Base-by-base conservation (phyloP, 2,113 vertebrate genomes). In the Mystacornis crossleyi region DNA sequence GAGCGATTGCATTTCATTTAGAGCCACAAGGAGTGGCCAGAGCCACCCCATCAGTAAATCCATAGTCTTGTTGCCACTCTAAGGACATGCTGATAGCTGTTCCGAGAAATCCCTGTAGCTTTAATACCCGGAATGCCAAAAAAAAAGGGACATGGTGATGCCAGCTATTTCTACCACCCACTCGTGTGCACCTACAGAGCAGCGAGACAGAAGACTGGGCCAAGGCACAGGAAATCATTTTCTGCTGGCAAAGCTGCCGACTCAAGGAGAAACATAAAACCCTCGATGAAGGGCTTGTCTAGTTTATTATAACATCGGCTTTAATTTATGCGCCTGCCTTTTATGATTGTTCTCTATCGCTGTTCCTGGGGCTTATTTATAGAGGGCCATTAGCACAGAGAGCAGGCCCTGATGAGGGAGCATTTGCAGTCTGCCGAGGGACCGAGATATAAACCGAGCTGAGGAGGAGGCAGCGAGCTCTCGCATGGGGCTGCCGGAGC, bases 281-380 rank as follows among this genome's bases (percentile, higher is more conserved):
- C 79, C 84, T 60, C 16, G 7, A 72, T 8, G 58, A 96, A 94
- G 92, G 84, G 81, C 66, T 92, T 50, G 85, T 48, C 91, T 69
- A 20, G 69, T 87, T 97, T 95, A 95, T 73, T 96, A 89, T 73
- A 90, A 82, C 89, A 94, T 91, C 69, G 45, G 18, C 81, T 96
- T 72, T 95, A 95, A 95, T 88, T 96, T 96, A 91, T 91, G 88
- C 62, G 40, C 77, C 89, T 96, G 90, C 81, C 89, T 95, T 97
- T 96, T 94, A 93, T 86, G 93, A 72, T 92, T 75, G 81, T 87
- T 93, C 54, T 95, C 92, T 86, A 80, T 96, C 75, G 45, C 71
- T 64, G 75, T 61, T 72, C 82, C 91, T 53, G 86, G 81, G 91
- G 79, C 84, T 96, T 97, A 93, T 95, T 96, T 96, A 92, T 85